Base-by-base conservation (phyloP, 64 coral and sea anemone species). In the Dendronephthya gigantea region DNA sequence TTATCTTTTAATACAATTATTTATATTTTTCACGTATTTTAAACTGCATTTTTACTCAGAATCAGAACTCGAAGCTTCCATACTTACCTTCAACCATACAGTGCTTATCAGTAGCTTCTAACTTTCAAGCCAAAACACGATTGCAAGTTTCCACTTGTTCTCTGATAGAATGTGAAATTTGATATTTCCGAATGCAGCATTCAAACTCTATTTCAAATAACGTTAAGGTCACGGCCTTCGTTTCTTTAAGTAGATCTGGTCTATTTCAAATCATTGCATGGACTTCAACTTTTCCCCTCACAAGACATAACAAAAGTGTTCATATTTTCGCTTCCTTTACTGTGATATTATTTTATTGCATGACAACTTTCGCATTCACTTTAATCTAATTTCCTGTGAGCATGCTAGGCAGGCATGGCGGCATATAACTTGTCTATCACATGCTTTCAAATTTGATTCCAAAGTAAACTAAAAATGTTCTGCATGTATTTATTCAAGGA, bases 361-460 rank as follows among this genome's bases (percentile, higher is more conserved):
- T 79, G 72, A 79, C 72, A 79, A 79, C 72, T 79, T 79, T 79
- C 36, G 36, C 29, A 79, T 79, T 79, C 72, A 79, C 19, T 79
- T 79, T 79, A 79, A 79, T 79, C 72, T 79, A 79, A 79, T 79
- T 79, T 79, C 72, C 72, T 79, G 72, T 79, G 72, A 79, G 10
- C 55, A 79, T 79, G 72, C 72, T 4, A 36, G 32, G 55, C 19
- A 7, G 3, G 55, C 55, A 62, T 36, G 72, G 27, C 36, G 72
- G 30, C 72, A 34, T 45, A 45, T 39, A 15, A 79, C 72, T 79
- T 79, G 28, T 79, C 72, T 39, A 33, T 79, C 72, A 79, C 22
- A 29, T 39, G 72, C 32, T 79, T 79, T 79, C 72, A 79, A 79
- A 79, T n/a, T 79, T 79, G 72, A 79, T 79, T 35, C 72, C 72